These are phyloP conservation scores for Gymnosoma rotundatum DNA, from an alignment of 2,888 invertebrate species.

Conservation along the genomic window DNA sequence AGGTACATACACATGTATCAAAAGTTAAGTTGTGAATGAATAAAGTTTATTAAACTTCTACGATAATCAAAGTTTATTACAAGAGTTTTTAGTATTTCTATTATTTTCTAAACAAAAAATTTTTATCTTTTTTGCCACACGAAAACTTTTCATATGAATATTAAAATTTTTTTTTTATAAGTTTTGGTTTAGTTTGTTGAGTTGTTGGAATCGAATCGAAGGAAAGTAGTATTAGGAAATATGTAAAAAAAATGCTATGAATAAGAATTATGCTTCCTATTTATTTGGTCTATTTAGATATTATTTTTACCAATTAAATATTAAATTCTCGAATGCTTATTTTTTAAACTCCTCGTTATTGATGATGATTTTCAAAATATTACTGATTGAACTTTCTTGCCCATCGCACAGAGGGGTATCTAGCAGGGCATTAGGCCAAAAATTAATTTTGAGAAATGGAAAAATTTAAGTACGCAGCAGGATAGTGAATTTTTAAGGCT, in stretches of 20 bases:
- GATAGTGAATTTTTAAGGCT: no score
- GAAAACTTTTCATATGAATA: conserved; percentile 61
- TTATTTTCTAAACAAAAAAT: conserved; percentile 30
- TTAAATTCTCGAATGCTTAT: no score
- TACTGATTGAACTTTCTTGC: no score
- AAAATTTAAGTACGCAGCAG: no score
- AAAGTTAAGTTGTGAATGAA: conserved; percentile 65
- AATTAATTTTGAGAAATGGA: no score
- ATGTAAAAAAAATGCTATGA: background rate
- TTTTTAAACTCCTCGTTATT: no score
- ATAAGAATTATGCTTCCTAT: no score
- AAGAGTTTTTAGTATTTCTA: conserved; percentile 47
- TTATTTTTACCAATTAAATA: no score
- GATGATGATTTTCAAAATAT: no score
- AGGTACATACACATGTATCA: conserved; percentile 45
- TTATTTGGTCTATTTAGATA: no score
- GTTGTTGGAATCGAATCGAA: background rate
- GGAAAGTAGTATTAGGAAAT: background rate
- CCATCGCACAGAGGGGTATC: no score
- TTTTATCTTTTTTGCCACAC: background rate
- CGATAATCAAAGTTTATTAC: conserved; percentile 37
- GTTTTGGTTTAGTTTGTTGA: conserved; percentile 41
- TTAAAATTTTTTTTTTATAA: conserved; percentile 52
- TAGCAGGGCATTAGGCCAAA: no score
- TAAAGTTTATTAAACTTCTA: conserved; percentile 59